Evolutionary conservation across 2,797 vertebrate species (phyloP), one percentile per base, ranked within the genome.

Genomic region (Hippopotamyrus pictus): DNA sequence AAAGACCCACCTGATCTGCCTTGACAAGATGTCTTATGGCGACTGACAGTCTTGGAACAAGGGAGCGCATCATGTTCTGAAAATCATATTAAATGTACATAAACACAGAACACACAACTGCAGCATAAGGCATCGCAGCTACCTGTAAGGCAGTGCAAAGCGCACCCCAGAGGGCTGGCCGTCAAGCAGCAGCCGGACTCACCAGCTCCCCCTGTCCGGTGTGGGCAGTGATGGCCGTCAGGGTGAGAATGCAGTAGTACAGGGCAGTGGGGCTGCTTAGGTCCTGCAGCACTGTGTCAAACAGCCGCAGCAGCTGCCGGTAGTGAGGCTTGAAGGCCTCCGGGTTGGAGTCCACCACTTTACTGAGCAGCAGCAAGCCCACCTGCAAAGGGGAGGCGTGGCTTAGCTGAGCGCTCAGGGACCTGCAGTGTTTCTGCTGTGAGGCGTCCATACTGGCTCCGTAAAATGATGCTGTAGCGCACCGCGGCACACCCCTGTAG

Each of bases 161-260:
- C n/a, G 57, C n/a, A 11, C 11, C 50, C 19, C 53, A 84, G 14
- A n/a, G 44, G 73, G 50, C 5, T 57, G 3, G n/a, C 2, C 1
- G 25, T 44, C 17, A 53, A 14, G 76, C 65, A 5, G 65, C 65
- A 3, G 2, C 19, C 25, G 19, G n/a, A 3, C 97, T 96, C 90
- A 98, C 97, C 96, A 96, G 93, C 53, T 98, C 96, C 57, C 96
- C 95, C 1, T 96, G 92, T 92, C 96, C 95, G 0, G 96, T 93
- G 90, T 95, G 95, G 2, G 95, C 90, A 0, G 94, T 95, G 50
- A 98, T 94, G 88, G 96, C 91, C 0, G 96, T 96, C 79, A 98
- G 92, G n/a, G 96, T 96, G 89, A 97, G 97, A 89, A 98, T 94
- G 88, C 97, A 95, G 91, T 98, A 98, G 92, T 97, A 97, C 59